Evolutionary conservation across 2,888 invertebrate species (phyloP), one percentile per base, ranked within the genome.

Genomic region (Meloe dianella): DNA sequence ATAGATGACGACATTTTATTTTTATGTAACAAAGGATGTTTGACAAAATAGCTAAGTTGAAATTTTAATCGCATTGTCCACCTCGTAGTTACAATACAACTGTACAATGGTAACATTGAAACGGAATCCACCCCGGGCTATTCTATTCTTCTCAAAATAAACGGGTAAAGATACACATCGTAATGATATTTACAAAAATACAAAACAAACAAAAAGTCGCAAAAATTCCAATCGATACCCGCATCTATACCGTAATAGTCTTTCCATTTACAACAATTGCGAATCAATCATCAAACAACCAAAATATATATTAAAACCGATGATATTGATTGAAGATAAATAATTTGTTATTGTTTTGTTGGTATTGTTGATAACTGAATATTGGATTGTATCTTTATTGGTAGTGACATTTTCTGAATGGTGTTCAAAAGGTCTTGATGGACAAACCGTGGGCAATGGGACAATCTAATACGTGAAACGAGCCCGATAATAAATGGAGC

Each of bases 401-500:
- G 9, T 17, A 20, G 47, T 20, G 47, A 47, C 47, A 47, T 47
- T 47, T 47, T 20, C 47, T 47, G 20, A 20, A 5, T 17, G 47
- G 47, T 47, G 47, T 47, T 47, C 47, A 47, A 47, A 20, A 47
- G 47, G 47, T 47, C 51, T 51, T 51, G 10, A 51, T 51, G 22
- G 22, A 51, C 22, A 20, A 51, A 22, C 17, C 51, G 22, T 51
- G 51, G 51, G 22, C 51, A 51, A 51, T 51, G 51, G 17, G 51
- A 51, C 22, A 22, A 51, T 51, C 51, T 51, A 51, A 51, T 51
- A 51, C 10, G 20, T 51, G 51, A 51, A 51, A 51, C 51, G 22
- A 51, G 51, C 51, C 51, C 10, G 51, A 51, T 51, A 51, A 51
- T 51, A 51, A 51, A 51, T 51, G 51, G 22, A 22, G 51, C 51